phyloP scores from a whole-genome alignment of 2,113 vertebrate species.

The Cryptoleucopteryx plumbea region DNA sequence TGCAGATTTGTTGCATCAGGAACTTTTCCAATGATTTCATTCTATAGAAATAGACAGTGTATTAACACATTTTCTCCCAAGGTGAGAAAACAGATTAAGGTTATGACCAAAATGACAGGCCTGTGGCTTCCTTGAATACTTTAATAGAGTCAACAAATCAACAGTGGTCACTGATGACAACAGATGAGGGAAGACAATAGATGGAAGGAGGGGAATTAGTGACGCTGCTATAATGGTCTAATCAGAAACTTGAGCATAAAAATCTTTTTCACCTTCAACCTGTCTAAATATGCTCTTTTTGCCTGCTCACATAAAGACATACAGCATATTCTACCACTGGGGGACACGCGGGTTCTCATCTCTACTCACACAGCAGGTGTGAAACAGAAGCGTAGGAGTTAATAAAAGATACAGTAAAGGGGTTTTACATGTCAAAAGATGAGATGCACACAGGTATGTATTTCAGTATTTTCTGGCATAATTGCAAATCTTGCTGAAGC shows the following conservation, averaged over 20 bases:
- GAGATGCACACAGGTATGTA: not conserved
- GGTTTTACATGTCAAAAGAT: not conserved
- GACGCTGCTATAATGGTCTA: constrained; percentile 15
- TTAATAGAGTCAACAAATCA: constrained; percentile 65
- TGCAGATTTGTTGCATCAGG: not conserved
- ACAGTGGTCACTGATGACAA: constrained; percentile 56
- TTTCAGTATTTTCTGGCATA: not conserved
- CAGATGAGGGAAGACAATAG: constrained; percentile 41
- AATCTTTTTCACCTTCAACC: constrained; percentile 21
- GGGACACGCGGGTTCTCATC: not conserved
- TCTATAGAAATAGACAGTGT: constrained; percentile 13
- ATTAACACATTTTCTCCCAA: constrained; percentile 63
- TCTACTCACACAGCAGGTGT: not conserved
- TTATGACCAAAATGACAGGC: constrained; percentile 66
- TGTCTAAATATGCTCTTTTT: constrained; percentile 25
- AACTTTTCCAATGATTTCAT: constrained; percentile 3
- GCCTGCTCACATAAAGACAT: not conserved
- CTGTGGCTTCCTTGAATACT: constrained; percentile 49
- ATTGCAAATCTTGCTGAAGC: constrained; percentile 9
- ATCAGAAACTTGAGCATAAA: constrained; percentile 44
- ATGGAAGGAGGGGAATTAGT: constrained; percentile 47
- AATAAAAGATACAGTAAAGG: not conserved
- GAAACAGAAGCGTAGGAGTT: not conserved
- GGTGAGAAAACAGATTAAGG: constrained; percentile 68
- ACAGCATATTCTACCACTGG: not conserved